phyloP scores from a whole-genome alignment of 1,140 invertebrate genomes.

The Sycophila sp. region DNA sequence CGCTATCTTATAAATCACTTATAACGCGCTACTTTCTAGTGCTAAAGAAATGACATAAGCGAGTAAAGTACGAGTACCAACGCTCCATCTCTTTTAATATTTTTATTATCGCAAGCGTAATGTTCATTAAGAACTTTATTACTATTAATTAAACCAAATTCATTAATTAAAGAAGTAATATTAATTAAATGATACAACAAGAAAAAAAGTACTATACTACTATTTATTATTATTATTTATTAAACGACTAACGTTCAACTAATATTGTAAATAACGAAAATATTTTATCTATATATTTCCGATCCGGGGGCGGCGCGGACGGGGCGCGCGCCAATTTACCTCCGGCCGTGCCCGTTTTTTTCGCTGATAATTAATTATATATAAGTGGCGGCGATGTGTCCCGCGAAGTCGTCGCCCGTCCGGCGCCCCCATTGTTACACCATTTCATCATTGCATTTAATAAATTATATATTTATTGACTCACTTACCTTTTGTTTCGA shows the following conservation, averaged over 20 bases:
- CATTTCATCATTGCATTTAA: conserved; percentile 69
- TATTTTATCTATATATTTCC: conserved; percentile 68
- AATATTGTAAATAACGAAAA: conserved; percentile 68
- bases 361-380: conserved; percentile 32
- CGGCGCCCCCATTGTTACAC: conserved; percentile 65
- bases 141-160: conserved; percentile 24
- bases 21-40: conserved; percentile 48
- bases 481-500: conserved; percentile 43
- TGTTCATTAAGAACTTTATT: conserved; percentile 47
- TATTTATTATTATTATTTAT: conserved; percentile 67
- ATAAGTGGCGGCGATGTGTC: conserved; percentile 44
- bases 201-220: conserved; percentile 56
- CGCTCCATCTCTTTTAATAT: conserved; percentile 66
- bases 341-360: conserved; percentile 48
- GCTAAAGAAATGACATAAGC: conserved; percentile 51
- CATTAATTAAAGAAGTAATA: conserved; percentile 30
- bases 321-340: conserved; percentile 53
- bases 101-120: conserved; percentile 64
- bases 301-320: conserved; percentile 54
- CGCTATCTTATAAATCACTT: conserved; percentile 22
- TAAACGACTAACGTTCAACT: conserved; percentile 63
- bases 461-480: conserved; percentile 69
- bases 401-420: conserved; percentile 52
- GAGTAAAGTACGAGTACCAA: conserved; percentile 35
- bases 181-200: conserved; percentile 27